Conservation (phyloP, 2,888 invertebrate species). For the Tillus elongatus region DNA sequence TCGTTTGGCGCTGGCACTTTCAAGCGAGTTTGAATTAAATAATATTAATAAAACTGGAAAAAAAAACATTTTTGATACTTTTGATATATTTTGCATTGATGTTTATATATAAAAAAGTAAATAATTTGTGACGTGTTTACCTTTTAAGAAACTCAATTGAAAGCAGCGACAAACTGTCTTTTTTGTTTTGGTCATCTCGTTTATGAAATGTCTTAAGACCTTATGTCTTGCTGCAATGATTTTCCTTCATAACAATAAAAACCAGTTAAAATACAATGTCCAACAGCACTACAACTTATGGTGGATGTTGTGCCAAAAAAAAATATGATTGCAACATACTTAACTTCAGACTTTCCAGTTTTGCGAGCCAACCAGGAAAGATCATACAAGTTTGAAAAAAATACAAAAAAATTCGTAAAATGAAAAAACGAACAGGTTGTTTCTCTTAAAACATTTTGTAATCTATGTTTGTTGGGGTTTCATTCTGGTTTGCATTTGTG, state of each 20-base stretch:
- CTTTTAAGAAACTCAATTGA: constrained; percentile 24
- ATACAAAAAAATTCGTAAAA: constrained; percentile 40
- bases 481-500: constrained; percentile 15
- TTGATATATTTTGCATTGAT: constrained; percentile 37
- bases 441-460: constrained; percentile 23
- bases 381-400: constrained; percentile 29
- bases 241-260: constrained; percentile 39
- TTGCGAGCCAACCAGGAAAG: constrained; percentile 28
- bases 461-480: constrained; percentile 12
- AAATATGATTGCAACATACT: constrained; percentile 39
- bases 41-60: too few relatives aligned
- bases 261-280: constrained; percentile 33
- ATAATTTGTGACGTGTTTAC: constrained; percentile 29
- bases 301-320: constrained; percentile 34
- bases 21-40: constrained; percentile 24
- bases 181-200: constrained; percentile 25
- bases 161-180: constrained; percentile 28
- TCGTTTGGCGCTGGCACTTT: constrained; percentile 27
- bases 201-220: constrained; percentile 43
- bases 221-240: constrained; percentile 41
- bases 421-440: constrained; percentile 33
- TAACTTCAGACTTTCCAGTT: constrained; percentile 44
- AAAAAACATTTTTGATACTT: constrained; percentile 37
- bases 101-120: constrained; percentile 27
- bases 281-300: constrained; percentile 21